Evolutionary conservation across 2,797 vertebrate genomes (phyloP).

Genomic region (Aldrovandia affinis): DNA sequence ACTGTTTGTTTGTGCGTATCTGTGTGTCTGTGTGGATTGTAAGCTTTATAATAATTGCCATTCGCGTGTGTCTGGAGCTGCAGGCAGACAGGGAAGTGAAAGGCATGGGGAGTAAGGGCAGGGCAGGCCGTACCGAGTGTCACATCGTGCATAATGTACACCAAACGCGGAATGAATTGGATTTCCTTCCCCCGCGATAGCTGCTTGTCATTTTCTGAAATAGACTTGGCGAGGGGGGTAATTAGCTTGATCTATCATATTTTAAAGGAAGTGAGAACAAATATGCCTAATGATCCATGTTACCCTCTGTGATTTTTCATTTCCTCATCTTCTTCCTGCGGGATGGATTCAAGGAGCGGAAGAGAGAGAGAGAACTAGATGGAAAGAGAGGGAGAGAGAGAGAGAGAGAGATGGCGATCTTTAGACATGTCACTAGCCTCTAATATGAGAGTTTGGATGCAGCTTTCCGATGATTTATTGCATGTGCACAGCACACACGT

Average conservation of each 20-base stretch:
- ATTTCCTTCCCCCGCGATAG: conserved; percentile 64
- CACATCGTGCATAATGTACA: neutral
- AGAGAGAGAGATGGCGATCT: neutral
- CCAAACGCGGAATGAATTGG: conserved; percentile 32
- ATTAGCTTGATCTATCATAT: conserved; percentile 78
- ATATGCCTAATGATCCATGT: conserved; percentile 76
- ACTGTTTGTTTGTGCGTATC: neutral
- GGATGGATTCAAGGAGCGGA: conserved; percentile 14
- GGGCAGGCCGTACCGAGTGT: neutral
- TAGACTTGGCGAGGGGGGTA: conserved; percentile 70
- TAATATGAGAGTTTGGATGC: neutral
- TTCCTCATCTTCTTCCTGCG: conserved; percentile 49
- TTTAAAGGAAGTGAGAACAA: conserved; percentile 76
- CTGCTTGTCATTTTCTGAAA: conserved; percentile 64
- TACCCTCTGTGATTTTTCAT: conserved; percentile 73
- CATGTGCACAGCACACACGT: neutral
- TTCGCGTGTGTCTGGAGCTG: neutral
- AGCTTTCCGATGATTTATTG: conserved; percentile 18
- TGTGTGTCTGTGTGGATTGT: neutral
- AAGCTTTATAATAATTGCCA: neutral
- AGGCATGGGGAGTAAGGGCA: neutral
- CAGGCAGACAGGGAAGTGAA: neutral
- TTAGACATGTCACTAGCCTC: neutral
- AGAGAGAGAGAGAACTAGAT: no score
- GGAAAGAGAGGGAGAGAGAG: neutral